Evolutionary conservation across 2,888 invertebrate genomes (phyloP), one percentile per base, ranked within the genome.

Genomic region (Limenitis camilla): DNA sequence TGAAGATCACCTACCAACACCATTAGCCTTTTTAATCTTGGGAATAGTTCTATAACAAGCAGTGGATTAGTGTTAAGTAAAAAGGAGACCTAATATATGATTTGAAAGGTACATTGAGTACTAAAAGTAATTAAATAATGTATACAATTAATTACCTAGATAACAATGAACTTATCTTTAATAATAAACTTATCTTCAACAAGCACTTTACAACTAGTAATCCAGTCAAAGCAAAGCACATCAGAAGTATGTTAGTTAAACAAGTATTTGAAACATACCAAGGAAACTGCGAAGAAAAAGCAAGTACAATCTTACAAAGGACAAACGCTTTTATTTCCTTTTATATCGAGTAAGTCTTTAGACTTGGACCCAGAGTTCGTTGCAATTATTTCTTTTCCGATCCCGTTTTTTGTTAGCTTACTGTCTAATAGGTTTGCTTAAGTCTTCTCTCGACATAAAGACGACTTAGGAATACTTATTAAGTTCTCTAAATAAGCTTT

Each of bases 401-500:
- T 80, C 78, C 69, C 61, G 60, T 72, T 71, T 74, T 74, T 76
- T 67, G 69, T 66, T 61, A 64, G 76, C 72, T 74, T 71, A 70
- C 65, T 74, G 74, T 78, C 77, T 75, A 67, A 71, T 68, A 67
- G 65, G 66, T 61, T 67, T 60, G 62, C 73, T 75, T 72, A 73
- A 69, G 71, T 71, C 67, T 67, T 64, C 57, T 65, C 71, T 66
- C 77, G 81, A 81, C 81, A 71, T 78, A 77, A 81, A 83, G 79
- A 66, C 80, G 81, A 72, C 82, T 78, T 75, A 78, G 66, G 73
- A 75, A 78, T 80, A 77, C 80, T 80, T 81, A 80, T 78, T 79
- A 78, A 74, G 71, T 75, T 74, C 72, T 74, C 74, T 74, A 74
- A 78, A 76, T 80, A 81, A 82, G 76, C 63, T 66, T 65, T 65